phyloP scores from a whole-genome alignment of 2,888 invertebrate species.

The Melikaiella ostensackeni region DNA sequence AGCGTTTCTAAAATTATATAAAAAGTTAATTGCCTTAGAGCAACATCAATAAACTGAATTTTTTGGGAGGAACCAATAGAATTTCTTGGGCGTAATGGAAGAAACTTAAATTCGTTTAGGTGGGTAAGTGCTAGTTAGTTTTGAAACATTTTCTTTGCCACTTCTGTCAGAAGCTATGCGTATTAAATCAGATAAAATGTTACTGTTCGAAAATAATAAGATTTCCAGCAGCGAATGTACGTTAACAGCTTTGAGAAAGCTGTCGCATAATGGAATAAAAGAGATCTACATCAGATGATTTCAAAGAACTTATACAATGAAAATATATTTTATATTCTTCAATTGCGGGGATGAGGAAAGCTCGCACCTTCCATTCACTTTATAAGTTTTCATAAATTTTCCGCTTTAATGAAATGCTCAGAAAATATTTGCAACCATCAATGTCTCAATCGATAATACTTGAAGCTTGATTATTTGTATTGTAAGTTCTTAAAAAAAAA shows the following conservation, averaged over 20 bases:
- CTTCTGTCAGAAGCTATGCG: background rate
- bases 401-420: background rate
- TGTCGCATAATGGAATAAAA: constrained; percentile 8
- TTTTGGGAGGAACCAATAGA: background rate
- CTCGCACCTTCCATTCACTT: background rate
- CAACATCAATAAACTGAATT: background rate
- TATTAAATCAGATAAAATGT: background rate
- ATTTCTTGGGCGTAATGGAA: background rate
- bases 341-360: background rate
- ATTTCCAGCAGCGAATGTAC: constrained; percentile 13
- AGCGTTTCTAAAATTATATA: background rate
- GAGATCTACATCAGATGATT: constrained; percentile 18
- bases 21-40: background rate
- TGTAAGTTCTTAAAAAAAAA: no score
- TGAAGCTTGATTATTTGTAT: no score
- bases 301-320: background rate
- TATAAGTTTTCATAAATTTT: background rate
- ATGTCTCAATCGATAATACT: background rate
- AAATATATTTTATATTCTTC: constrained; percentile 24
- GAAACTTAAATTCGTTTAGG: background rate
- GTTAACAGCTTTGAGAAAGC: background rate
- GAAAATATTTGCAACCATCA: no score
- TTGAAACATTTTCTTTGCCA: background rate
- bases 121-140: background rate
- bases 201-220: constrained; percentile 10